Evolutionary conservation across 2,113 vertebrate species (phyloP), one percentile per base, ranked within the genome.

Genomic region (Lamprologus callipterus): DNA sequence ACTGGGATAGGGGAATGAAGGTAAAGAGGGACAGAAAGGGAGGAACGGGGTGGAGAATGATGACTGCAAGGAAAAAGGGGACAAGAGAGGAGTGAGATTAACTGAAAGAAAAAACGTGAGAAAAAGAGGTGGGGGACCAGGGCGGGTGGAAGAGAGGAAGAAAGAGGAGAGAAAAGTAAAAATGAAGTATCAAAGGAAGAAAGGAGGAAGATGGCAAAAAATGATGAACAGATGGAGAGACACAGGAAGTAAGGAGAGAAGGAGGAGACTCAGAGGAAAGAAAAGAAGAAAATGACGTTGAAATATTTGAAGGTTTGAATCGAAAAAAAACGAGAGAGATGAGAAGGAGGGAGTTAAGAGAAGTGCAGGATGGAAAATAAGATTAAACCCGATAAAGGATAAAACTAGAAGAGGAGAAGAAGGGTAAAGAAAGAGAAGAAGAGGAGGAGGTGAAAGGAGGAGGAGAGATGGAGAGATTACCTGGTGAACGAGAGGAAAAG

Each of bases 401-500:
- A 63, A 63, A 65, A 23, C 16, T 7, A 26, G n/a, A 31, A 47
- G 28, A 49, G 33, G n/a, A 37, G 28, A 45, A 70, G 33, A 63
- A 75, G 42, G 12, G 31, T 53, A 80, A 80, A 51, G 63, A 51
- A 60, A 53, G 45, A 13, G 8, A 7, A 23, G 33, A 33, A 6
- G 21, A 40, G 13, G 14, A 45, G 49, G 35, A 60, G 33, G 73
- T 26, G 21, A 57, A 35, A 80, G 58, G 80, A 83, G 58, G 73
- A 81, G 55, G 78, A 85, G 87, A 85, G 89, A 92, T 82, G 88
- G 91, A 88, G 87, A 88, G 92, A 94, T 95, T 91, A 94, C 92
- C 95, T 89, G 94, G 91, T 85, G 93, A 92, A 93, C 85, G 89
- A 94, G 91, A 91, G 90, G 88, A 84, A 82, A 89, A 93, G 95